phyloP scores from a whole-genome alignment of 2,113 vertebrate genomes.

The Leptobrachium leishanense region DNA sequence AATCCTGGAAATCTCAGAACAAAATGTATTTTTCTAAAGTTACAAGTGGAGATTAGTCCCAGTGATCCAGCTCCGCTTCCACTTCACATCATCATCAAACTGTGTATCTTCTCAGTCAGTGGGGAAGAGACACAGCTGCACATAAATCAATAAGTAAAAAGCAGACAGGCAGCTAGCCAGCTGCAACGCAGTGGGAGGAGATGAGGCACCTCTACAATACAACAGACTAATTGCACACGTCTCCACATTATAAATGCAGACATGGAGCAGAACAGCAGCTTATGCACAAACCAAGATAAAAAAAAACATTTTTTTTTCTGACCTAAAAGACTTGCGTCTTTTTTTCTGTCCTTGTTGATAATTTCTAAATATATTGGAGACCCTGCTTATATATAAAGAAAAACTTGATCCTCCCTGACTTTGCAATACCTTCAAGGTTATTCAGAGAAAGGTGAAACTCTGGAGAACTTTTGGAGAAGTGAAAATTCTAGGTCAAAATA shows the following conservation, averaged over 20 bases:
- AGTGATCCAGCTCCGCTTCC: slow-evolving; percentile 39
- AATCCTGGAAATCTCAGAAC: slow-evolving; percentile 29
- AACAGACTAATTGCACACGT: slow-evolving; percentile 25
- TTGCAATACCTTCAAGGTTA: too few species aligned
- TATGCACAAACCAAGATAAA: neutral
- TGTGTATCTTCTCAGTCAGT: slow-evolving; percentile 36
- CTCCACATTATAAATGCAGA: slow-evolving; percentile 21
- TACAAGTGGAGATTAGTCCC: slow-evolving; percentile 34
- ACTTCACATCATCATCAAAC: slow-evolving; percentile 46
- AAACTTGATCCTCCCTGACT: too few species aligned
- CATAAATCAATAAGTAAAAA: slow-evolving; percentile 47
- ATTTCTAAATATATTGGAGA: too few species aligned
- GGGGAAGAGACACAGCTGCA: slow-evolving; percentile 37
- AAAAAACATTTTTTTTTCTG: neutral
- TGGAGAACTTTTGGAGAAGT: too few species aligned
- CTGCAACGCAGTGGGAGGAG: slow-evolving; percentile 40
- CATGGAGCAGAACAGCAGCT: neutral
- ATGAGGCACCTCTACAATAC: slow-evolving; percentile 34
- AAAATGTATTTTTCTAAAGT: slow-evolving; percentile 36
- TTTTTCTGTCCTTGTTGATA: too few species aligned
- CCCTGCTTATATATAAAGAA: too few species aligned
- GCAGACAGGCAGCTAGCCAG: slow-evolving; percentile 40
- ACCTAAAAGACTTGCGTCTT: too few species aligned
- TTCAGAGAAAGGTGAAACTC: too few species aligned
- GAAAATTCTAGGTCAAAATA: too few species aligned